Evolutionary conservation across 2,113 vertebrate species (phyloP), one percentile per base, ranked within the genome.

Genomic region (Corapipo altera): DNA sequence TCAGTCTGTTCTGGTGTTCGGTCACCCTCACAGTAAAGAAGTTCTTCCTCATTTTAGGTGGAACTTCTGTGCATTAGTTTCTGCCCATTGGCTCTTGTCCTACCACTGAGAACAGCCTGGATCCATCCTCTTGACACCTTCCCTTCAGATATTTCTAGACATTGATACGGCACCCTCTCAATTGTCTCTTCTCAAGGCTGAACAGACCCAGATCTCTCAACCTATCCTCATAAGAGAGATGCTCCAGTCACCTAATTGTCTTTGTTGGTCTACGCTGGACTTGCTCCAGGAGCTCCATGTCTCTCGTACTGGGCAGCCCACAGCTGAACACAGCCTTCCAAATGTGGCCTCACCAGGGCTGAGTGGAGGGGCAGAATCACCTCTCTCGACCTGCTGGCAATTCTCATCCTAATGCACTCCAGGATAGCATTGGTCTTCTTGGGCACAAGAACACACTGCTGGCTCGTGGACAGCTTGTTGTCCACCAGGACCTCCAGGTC

Each of bases 381-480:
- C 32, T 67, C 1, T 15, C 19, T 5, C 0, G 1, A 6, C 12
- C 37, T 52, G 5, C 61, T 59, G 19, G 4, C 7, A 35, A 5
- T 72, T 26, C 16, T 74, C 33, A 67, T 52, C 52, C 39, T 52
- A 11, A n/a, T 15, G 12, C 33, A n/a, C 12, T 2, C 9, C 5
- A 16, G 37, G 37, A 11, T 37, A 52, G 27, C 61, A 6, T 3
- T 69, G 33, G 9, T 39, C 33, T 51, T 66, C 39, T 17, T 61
- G 46, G 46, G 33, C 39, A 21, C 19, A 14, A 24, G 44, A 37
- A 22, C 12, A 3, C 15, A 2, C 32, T 44, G 43, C 21, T 51
- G 32, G 27, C 52, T 67, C 33, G 20, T 4, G 18, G 33, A 17
- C 44, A 39, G 28, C 70, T 46, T 27, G 1, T 13, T 52, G 20